Evolutionary conservation across 2,888 invertebrate genomes (phyloP), one percentile per base, ranked within the genome.

Genomic region (Parnassius mnemosyne): DNA sequence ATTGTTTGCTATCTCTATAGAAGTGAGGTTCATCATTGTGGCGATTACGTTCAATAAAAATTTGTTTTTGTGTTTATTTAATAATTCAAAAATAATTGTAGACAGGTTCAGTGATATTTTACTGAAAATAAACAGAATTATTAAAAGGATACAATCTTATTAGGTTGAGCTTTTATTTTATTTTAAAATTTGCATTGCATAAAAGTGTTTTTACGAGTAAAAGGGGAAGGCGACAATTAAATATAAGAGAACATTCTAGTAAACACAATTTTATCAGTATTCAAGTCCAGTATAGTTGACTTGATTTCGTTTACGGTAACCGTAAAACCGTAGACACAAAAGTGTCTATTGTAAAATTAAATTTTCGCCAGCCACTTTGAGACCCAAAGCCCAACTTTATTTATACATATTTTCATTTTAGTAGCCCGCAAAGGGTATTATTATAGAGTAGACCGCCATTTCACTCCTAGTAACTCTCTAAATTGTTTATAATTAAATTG

Each of bases 341-440:
- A 57, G 46, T 47, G 61, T 61, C 55, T 57, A 53, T 46, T 13
- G 20, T 42, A 46, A 53, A 57, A 61, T 53, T 61, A 56, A 61
- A 61, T 60, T 60, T 43, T 60, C 54, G 34, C 42, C 60, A 54
- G 34, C 47, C 46, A 42, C 52, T 61, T 57, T 56, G 52, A 53
- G 47, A 41, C 46, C 57, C 20, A 16, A 16, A 3, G 46, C 46
- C 55, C 49, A 20, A 25, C 44, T 43, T 56, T 56, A 56, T 47
- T 56, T 34, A 56, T 34, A 56, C 13, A 25, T 13, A 56, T 56
- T 47, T 56, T 34, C 47, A 25, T 56, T 55, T 55, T 56, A 13
- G 16, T 16, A 16, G 16, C 41, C 53, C 3, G 41, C 12, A 13
- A 49, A 49, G 49, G 41, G 16, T 46, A 10, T 46, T 46, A 53